A percentile compares a stretch with the other conserved stretches of the same genome.
phyloP scores from a whole-genome alignment of 1,140 invertebrate species.

The Doryteuthis pealeii region DNA sequence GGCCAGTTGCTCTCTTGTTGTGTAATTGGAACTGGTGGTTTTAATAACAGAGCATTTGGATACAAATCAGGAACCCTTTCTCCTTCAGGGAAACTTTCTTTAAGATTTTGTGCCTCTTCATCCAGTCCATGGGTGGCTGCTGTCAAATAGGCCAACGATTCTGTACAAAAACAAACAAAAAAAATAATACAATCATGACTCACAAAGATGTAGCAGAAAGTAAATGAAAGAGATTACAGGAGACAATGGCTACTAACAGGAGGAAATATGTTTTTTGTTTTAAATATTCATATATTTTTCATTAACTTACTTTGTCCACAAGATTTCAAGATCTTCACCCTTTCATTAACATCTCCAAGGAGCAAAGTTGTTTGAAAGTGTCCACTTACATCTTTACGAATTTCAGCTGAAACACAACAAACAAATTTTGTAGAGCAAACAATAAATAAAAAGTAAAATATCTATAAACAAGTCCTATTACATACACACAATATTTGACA shows the following conservation, averaged over 20 bases:
- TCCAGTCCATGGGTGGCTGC: slow-evolving; percentile 89
- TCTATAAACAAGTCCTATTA: background rate
- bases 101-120: slow-evolving; percentile 78
- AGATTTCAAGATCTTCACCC: slow-evolving; percentile 82
- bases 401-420: slow-evolving; percentile 52
- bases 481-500: background rate
- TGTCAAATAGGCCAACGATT: slow-evolving; percentile 86
- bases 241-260: too few relatives aligned
- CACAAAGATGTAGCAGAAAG: too few relatives aligned
- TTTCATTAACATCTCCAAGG: slow-evolving; percentile 88
- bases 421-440: background rate
- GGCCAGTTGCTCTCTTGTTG: slow-evolving; percentile 91
- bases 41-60: slow-evolving; percentile 76
- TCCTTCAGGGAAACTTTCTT: slow-evolving; percentile 67
- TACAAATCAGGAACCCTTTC: slow-evolving; percentile 74
- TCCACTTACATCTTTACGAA: slow-evolving; percentile 78
- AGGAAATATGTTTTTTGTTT: too few relatives aligned
- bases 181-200: background rate
- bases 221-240: too few relatives aligned
- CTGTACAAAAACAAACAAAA: slow-evolving; percentile 48
- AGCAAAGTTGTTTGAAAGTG: slow-evolving; percentile 95
- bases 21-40: slow-evolving; percentile 84
- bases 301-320: slow-evolving; percentile 64
- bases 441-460: background rate
- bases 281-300: too few relatives aligned